Evolutionary conservation across 2,113 vertebrate genomes (phyloP), one percentile per base, ranked within the genome.

Genomic region (Paraplagusia blochii): DNA sequence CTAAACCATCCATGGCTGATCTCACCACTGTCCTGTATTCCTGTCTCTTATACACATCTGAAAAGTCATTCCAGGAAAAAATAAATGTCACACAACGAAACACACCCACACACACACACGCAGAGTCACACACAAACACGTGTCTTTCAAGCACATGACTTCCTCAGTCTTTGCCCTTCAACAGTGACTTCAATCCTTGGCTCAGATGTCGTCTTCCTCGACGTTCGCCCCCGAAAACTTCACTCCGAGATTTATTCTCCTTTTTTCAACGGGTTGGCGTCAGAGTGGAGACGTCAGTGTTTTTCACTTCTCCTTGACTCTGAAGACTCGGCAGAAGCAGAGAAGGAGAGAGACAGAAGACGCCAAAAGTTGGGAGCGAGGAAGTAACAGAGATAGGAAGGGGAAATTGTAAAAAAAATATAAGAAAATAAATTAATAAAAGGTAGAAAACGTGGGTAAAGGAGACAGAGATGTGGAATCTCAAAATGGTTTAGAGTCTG

Each of bases 241-340:
- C 76, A 74, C 48, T 60, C 69, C 53, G 16, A 67, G 59, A 62
- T 74, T 82, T 72, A 69, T 74, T 77, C 68, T 40, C 66, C 22
- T 29, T 72, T 66, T 52, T 68, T 72, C 64, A 57, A 71, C 75
- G 66, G 66, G 64, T 74, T 63, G 64, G 66, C 29, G 67, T 73
- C 54, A 58, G 67, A 11, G 58, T 69, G 55, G 56, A 68, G 65
- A 55, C 36, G 11, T 29, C 22, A 29, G 17, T 57, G 60, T 72
- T 72, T 71, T 79, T 74, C 73, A 77, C 66, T 74, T 75, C 70
- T 72, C 77, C 63, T 79, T 84, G 72, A 77, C 52, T 53, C 2
- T 15, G 67, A 65, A 47, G 22, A 46, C 57, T 52, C 53, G 11
- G 51, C 66, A 19, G 38, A 53, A n/a, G 36, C 57, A 40, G 13